Evolutionary conservation across 1,140 invertebrate species (phyloP), one percentile per base, ranked within the genome.

Genomic region (Dendroctonus valens): DNA sequence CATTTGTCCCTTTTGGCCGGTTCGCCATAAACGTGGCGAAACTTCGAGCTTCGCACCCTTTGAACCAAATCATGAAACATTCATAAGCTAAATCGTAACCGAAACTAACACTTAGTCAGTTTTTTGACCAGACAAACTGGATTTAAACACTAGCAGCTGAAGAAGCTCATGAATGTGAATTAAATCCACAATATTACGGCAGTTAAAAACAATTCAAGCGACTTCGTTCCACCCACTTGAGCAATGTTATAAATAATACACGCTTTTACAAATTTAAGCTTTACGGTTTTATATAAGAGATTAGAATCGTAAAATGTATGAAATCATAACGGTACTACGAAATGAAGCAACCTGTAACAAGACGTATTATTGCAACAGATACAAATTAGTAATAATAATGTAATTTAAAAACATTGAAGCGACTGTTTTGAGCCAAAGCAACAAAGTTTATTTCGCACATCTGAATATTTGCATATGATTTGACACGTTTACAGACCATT

Each of bases 11-110:
- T 83, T 75, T 93, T 94, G 9, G 90, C 87, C 5, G 93, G 88
- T 69, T 91, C 88, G 5, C 94, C 94, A 81, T 92, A 97, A 11
- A 97, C 93, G 81, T 97, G 94, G 38, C 93, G 88, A 81, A 95
- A 97, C 77, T 96, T 96, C 48, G 91, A 93, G 74, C 90, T 91
- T 42, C 92, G 83, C 58, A 94, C 91, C 37, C 91, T 52, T 89
- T 87, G 77, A 92, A 93, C 85, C 88, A 90, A 74, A 90, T 81
- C 90, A n/a, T 92, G 42, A 46, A 59, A 60, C 46, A 12, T n/a
- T 50, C 12, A 5, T 46, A n/a, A 37, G 49, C 6, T 14, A 2
- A 15, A 51, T 15, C 3, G 7, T 51, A 15, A 51, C 26, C 7
- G 3, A 54, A 8, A 40, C 39, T 44, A 5, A 11, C n/a, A 59